Evolutionary conservation across 2,113 vertebrate species (phyloP).

Genomic region (Trichomycterus rosablanca): DNA sequence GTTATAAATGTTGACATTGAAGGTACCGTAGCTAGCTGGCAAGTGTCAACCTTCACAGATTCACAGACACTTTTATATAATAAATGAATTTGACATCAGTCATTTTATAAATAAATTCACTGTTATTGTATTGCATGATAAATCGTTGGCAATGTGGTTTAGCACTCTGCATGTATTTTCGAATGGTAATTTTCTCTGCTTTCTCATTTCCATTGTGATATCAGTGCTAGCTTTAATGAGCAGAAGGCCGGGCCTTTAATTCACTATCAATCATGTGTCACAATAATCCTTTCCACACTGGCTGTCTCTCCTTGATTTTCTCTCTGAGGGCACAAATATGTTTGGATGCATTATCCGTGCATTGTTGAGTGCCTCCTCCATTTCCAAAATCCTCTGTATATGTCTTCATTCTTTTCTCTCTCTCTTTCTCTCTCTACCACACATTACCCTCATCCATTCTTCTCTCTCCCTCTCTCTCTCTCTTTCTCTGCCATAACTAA

Average conservation of each 20-base stretch:
- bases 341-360: slow-evolving; percentile 34
- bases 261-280: slow-evolving; percentile 28
- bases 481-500: neutral
- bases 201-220: slow-evolving; percentile 35
- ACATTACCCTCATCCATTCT: no score
- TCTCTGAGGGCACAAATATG: slow-evolving; percentile 25
- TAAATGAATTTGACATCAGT: no score
- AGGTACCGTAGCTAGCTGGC: no score
- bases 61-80: no score
- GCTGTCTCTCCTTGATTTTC: slow-evolving; percentile 20
- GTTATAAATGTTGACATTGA: no score
- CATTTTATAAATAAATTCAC: slow-evolving; percentile 16
- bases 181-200: slow-evolving; percentile 2
- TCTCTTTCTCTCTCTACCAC: slow-evolving; percentile 7
- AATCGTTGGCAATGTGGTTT: slow-evolving; percentile 5
- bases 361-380: slow-evolving; percentile 15
- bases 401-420: slow-evolving; percentile 2
- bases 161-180: slow-evolving; percentile 10
- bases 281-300: slow-evolving; percentile 22
- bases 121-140: slow-evolving; percentile 19
- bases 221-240: slow-evolving; percentile 27
- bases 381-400: slow-evolving; percentile 22
- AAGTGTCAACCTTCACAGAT: no score
- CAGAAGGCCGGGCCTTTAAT: slow-evolving; percentile 31
- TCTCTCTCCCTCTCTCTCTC: slow-evolving; percentile 5